A percentile compares a stretch with the other conserved stretches of the same genome.
Conservation (phyloP, 2,797 vertebrate genomes). For the Pteropus rufus region DNA sequence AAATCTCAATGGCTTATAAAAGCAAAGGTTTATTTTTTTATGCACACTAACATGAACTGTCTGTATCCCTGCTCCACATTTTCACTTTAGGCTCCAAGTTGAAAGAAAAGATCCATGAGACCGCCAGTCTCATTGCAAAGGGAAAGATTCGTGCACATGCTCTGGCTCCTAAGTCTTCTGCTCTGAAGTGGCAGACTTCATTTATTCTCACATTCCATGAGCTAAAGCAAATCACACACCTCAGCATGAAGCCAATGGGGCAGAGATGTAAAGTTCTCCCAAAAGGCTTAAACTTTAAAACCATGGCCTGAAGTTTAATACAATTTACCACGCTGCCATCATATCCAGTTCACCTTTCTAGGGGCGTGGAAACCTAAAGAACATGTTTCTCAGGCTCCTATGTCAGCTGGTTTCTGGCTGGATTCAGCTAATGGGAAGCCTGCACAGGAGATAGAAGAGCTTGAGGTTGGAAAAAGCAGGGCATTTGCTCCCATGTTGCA, state of each 20-base stretch:
- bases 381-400: background rate
- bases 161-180: background rate
- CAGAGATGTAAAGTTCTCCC: background rate
- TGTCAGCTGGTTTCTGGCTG: background rate
- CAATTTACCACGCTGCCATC: background rate
- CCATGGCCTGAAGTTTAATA: background rate
- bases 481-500: background rate
- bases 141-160: no score
- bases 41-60: background rate
- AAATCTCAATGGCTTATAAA: background rate
- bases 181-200: background rate
- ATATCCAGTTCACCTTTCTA: background rate
- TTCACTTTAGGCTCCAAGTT: background rate
- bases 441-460: background rate
- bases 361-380: background rate
- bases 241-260: background rate
- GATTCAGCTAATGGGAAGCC: background rate
- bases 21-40: background rate
- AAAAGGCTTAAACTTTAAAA: background rate
- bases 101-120: background rate
- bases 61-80: background rate
- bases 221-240: background rate
- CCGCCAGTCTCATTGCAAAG: background rate
- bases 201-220: background rate
- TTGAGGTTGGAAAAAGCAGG: background rate